Evolutionary conservation across 2,888 invertebrate genomes (phyloP).

Genomic region (Anodontia alba): DNA sequence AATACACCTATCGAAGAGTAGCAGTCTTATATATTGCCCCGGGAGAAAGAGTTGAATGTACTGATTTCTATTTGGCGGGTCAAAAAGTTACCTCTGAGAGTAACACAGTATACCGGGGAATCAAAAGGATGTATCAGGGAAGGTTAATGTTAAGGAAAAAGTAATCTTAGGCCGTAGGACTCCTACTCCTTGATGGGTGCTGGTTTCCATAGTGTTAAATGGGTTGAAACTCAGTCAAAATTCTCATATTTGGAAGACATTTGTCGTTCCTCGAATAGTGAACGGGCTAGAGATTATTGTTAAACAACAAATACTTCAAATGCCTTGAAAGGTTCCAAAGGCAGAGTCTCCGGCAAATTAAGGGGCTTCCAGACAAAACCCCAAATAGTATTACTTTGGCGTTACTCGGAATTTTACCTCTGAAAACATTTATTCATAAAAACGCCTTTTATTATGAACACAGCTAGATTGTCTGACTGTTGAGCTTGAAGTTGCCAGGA

Average conservation of each 20-base stretch:
- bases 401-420: no score
- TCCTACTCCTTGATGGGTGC: conserved; percentile 21
- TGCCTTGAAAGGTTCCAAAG: neutral
- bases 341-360: neutral
- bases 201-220: neutral
- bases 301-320: neutral
- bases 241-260: conserved; percentile 9
- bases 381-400: no score
- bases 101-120: neutral
- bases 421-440: neutral
- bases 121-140: neutral
- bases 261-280: conserved; percentile 1
- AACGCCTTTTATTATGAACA: conserved; percentile 3
- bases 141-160: conserved; percentile 15
- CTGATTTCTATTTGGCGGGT: neutral
- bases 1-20: conserved; percentile 13
- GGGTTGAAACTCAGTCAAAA: neutral
- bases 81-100: neutral
- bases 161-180: conserved; percentile 1
- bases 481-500: conserved; percentile 7
- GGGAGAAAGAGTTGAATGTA: neutral
- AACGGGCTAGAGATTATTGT: conserved; percentile 9
- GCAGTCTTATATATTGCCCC: neutral
- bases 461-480: neutral
- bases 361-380: conserved; percentile 20